A percentile compares a stretch with the other conserved stretches of the same genome.
These are phyloP conservation scores for Pinna nobilis DNA, from an alignment of 1,140 invertebrate species.

Conservation along the genomic window DNA sequence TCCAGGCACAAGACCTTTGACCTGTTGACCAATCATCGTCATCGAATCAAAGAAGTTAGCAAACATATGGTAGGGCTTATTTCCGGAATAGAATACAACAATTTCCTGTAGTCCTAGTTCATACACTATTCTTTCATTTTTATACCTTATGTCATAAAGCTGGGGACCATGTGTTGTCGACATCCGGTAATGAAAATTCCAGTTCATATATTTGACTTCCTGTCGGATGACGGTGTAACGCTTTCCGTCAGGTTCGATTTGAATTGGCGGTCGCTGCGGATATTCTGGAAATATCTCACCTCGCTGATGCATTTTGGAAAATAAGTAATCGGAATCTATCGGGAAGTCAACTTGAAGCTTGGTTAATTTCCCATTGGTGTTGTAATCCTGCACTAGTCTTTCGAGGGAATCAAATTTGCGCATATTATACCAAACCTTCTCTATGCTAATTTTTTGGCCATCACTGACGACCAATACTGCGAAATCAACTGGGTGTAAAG, in stretches of 20 bases:
- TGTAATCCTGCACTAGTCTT: constrained; percentile 47
- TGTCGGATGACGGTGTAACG: constrained; percentile 53
- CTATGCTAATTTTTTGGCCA: constrained; percentile 31
- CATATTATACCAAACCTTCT: constrained; percentile 52
- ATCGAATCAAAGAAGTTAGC: constrained; percentile 47
- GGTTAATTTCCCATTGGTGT: constrained; percentile 24
- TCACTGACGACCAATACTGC: constrained; percentile 55
- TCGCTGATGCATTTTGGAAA: constrained; percentile 37
- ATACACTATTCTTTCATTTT: constrained; percentile 50
- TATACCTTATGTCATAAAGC: constrained; percentile 49
- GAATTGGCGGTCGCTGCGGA: constrained; percentile 37
- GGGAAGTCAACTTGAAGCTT: constrained; percentile 42
- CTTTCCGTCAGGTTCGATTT: constrained; percentile 56
- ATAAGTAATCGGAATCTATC: constrained; percentile 19
- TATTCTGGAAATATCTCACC: constrained; percentile 30
- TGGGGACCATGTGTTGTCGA: constrained; percentile 55
- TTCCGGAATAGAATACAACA: constrained; percentile 48
- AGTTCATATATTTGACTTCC: constrained; percentile 57
- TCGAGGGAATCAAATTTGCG: constrained; percentile 43
- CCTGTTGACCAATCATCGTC: constrained; percentile 30
- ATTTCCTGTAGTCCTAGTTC: constrained; percentile 54
- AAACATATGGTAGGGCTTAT: constrained; percentile 48
- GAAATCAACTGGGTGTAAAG: constrained; percentile 54
- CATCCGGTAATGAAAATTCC: constrained; percentile 63
- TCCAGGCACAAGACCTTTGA: constrained; percentile 41